Evolutionary conservation across 2,113 vertebrate genomes (phyloP).

Genomic region (Heptranchias perlo): DNA sequence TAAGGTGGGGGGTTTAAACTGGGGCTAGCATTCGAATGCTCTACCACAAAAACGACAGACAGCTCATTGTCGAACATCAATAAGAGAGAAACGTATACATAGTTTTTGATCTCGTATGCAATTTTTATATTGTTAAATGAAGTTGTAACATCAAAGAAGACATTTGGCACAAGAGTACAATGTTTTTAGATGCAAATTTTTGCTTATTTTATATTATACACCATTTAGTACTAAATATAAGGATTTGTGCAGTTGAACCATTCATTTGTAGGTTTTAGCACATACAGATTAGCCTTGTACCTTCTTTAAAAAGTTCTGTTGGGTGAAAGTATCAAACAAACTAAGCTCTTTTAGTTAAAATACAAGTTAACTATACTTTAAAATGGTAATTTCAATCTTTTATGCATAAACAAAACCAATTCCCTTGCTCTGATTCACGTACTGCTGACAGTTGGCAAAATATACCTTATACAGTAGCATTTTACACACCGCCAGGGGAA

Average conservation of each 20-base stretch:
- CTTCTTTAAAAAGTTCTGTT: not conserved
- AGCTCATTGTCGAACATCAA: not conserved
- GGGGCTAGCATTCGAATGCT: not conserved
- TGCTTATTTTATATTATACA: not conserved
- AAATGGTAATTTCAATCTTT: not conserved
- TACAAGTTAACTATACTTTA: not conserved
- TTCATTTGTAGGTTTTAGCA: not conserved
- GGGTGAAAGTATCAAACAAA: not conserved
- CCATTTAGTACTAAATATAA: not conserved
- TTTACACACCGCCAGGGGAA: not conserved
- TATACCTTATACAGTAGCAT: not conserved
- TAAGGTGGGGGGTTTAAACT: not conserved
- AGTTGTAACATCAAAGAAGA: not conserved
- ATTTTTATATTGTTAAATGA: not conserved
- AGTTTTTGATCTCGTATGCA: not conserved
- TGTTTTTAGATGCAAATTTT: not conserved
- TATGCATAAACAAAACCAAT: not conserved
- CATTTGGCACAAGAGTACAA: not conserved
- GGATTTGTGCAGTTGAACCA: not conserved
- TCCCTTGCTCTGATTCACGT: not conserved
- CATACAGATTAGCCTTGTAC: not conserved
- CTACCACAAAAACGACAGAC: too few species aligned
- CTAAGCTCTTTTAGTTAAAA: constrained; percentile 4
- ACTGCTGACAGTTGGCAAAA: not conserved
- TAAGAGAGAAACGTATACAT: not conserved